Evolutionary conservation across 2,888 invertebrate genomes (phyloP).

Genomic region (Lycophotia porphyrea): DNA sequence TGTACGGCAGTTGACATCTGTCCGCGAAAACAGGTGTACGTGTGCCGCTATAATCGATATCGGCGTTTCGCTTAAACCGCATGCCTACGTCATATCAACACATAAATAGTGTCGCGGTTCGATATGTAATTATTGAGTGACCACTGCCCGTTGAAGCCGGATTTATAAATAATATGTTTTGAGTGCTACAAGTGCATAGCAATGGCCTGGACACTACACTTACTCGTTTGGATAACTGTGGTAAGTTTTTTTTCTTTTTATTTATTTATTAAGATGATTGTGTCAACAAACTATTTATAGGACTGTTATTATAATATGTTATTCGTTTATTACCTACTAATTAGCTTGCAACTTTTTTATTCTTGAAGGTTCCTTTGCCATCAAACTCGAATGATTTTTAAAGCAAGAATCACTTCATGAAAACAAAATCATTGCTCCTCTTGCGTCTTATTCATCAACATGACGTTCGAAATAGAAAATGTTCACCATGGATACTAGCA

Average conservation of each 20-base stretch:
- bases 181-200: constrained; percentile 66
- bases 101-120: constrained; percentile 73
- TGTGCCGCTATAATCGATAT: constrained; percentile 68
- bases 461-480: background rate
- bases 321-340: constrained; percentile 27
- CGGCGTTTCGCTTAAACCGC: constrained; percentile 67
- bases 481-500: background rate
- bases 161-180: constrained; percentile 66
- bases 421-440: background rate
- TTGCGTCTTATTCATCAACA: background rate
- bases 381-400: constrained; percentile 4
- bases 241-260: constrained; percentile 72
- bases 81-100: constrained; percentile 71
- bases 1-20: constrained; percentile 73
- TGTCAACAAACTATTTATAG: constrained; percentile 12
- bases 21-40: constrained; percentile 70
- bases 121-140: constrained; percentile 75
- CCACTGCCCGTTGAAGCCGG: constrained; percentile 65
- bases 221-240: constrained; percentile 75
- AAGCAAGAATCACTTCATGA: background rate
- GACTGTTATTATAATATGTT: constrained; percentile 8
- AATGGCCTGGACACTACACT: constrained; percentile 79
- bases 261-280: constrained; percentile 10
- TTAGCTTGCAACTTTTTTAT: constrained; percentile 2
- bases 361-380: background rate